Evolutionary conservation across 1,140 invertebrate genomes (phyloP).

Genomic region (Aleiodes sp.): DNA sequence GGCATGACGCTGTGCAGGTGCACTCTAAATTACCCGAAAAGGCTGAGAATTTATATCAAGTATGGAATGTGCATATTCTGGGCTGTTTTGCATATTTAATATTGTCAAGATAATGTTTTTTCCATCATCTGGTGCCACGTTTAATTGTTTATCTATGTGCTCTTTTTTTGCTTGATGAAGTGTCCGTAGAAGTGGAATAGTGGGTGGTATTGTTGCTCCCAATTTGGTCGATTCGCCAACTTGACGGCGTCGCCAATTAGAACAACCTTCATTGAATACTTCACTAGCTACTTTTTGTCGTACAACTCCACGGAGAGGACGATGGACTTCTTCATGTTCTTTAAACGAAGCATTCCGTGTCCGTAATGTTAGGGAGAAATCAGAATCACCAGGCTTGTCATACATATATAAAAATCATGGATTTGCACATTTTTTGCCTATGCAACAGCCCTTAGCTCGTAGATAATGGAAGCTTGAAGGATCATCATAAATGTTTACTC

Average conservation of each 20-base stretch:
- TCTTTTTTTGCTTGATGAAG: background rate
- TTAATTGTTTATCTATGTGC: background rate
- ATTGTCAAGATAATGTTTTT: conserved; percentile 23
- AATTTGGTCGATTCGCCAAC: too few relatives aligned
- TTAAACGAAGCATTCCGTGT: background rate
- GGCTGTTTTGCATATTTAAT: background rate
- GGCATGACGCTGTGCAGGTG: background rate
- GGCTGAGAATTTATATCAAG: background rate
- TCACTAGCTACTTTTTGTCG: background rate
- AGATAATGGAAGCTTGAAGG: background rate
- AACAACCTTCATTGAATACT: background rate
- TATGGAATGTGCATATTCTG: conserved; percentile 10
- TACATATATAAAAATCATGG: background rate
- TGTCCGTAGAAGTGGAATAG: too few relatives aligned
- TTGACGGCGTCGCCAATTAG: too few relatives aligned
- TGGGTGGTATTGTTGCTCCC: too few relatives aligned
- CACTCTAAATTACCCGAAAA: conserved; percentile 20
- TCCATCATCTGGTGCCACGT: background rate
- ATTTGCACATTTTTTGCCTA: background rate
- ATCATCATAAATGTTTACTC: background rate
- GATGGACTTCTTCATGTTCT: background rate
- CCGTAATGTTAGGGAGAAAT: background rate
- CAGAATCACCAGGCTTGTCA: background rate
- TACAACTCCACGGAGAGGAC: background rate
- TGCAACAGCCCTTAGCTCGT: background rate